Evolutionary conservation across 2,113 vertebrate genomes (phyloP), one percentile per base, ranked within the genome.

Genomic region (Ptilonorhynchus violaceus): DNA sequence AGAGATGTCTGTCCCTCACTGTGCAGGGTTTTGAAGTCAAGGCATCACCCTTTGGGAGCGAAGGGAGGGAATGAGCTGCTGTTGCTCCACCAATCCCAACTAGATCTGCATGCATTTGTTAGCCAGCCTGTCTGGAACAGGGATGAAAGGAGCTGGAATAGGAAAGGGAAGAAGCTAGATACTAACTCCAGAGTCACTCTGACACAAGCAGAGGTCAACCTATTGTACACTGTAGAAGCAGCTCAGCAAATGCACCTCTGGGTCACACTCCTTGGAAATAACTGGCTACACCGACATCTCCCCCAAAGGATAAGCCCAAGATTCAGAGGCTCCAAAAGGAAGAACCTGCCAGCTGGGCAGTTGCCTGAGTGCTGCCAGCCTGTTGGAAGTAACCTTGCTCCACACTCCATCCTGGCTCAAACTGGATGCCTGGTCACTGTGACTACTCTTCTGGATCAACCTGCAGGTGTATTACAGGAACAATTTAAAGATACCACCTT

Each of bases 271-370:
- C 63, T 11, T 80, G 49, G 76, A 22, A 91, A n/a, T 7, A 7
- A n/a, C 18, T 15, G 6, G 52, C 18, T 72, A 15, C 31, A 19
- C 15, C 25, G 15, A 6, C 5, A 21, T 23, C 25, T 67, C 42
- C 56, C 37, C 50, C 35, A 22, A 0, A 35, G 22, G 30, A 37
- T 25, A 17, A 49, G 63, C 37, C 17, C 0, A 0, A 6, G 37
- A 49, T 10, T 47, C 37, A 30, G 28, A 49, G 63, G 28, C 28
- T 70, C 55, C 81, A 41, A 15, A 46, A 73, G 23, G 55, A 60
- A 66, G 59, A 56, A 35, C 15, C 25, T 80, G 58, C 19, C 56
- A 11, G 33, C 0, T 7, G 7, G 35, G 66, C 47, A 56, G 10
- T 0, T 46, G 52, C 56, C 25, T 2, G 17, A 55, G n/a, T 5